phyloP scores from a whole-genome alignment of 1,140 invertebrate genomes.

The Zaprionus camerounensis region DNA sequence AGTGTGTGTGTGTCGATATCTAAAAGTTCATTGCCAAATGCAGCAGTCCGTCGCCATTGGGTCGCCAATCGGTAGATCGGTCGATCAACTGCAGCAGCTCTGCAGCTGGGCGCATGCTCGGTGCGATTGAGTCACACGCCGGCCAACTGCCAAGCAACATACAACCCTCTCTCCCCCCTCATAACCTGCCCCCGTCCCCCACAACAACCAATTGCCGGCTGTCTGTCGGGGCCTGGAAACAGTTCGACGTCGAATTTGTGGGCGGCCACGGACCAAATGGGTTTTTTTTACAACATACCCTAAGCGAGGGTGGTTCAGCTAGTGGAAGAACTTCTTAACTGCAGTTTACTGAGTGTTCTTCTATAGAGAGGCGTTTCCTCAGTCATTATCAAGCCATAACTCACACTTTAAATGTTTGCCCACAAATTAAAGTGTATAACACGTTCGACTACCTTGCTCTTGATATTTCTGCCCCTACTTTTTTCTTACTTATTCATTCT shows the following conservation, averaged over 20 bases:
- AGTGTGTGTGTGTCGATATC: constrained; percentile 41
- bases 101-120: constrained; percentile 50
- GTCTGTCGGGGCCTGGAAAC: constrained; percentile 36
- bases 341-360: neutral
- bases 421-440: neutral
- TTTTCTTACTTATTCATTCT: constrained; percentile 55
- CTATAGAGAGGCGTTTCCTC: neutral
- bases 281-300: constrained; percentile 49
- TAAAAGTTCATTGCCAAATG: constrained; percentile 82
- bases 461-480: constrained; percentile 7
- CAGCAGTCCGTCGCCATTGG: constrained; percentile 58
- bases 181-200: neutral
- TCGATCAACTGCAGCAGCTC: constrained; percentile 68
- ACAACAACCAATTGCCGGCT: constrained; percentile 16
- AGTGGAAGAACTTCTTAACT: neutral
- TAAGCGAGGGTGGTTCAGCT: constrained; percentile 8
- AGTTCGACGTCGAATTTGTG: constrained; percentile 61
- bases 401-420: neutral
- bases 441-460: no score
- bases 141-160: constrained; percentile 38
- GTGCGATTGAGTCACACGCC: constrained; percentile 73
- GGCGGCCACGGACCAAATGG: constrained; percentile 77
- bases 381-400: neutral
- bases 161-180: neutral
- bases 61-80: constrained; percentile 57